A percentile compares a stretch with the other conserved stretches of the same genome.
Evolutionary conservation across 2,888 invertebrate species (phyloP).

Genomic region (Cyclophora punctaria): DNA sequence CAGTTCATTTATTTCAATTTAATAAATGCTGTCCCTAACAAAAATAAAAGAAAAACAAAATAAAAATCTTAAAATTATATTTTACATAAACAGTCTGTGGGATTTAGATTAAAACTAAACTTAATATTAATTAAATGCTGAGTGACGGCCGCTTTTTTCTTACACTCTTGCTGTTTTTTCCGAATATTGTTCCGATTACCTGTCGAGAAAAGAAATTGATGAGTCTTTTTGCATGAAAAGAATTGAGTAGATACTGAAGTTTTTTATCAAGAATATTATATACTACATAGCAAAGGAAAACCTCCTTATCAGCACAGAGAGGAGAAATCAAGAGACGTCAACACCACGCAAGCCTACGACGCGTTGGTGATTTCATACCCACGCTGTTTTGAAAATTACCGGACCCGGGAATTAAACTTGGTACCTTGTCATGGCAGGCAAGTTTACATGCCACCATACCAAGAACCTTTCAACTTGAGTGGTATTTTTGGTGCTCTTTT

Average conservation of each 20-base stretch:
- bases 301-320: no score
- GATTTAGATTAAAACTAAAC: slow-evolving; percentile 28
- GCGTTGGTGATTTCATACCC: no score
- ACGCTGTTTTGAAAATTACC: no score
- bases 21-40: slow-evolving; percentile 14
- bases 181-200: slow-evolving; percentile 85
- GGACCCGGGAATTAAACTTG: no score
- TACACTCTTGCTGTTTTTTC: slow-evolving; percentile 84
- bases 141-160: slow-evolving; percentile 85
- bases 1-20: no score
- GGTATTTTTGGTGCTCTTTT: no score
- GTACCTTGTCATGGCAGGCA: no score
- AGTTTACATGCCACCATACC: no score
- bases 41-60: slow-evolving; percentile 4
- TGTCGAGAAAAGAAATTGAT: slow-evolving; percentile 28
- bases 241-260: neutral
- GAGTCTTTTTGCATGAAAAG: neutral
- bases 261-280: neutral
- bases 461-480: no score
- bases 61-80: slow-evolving; percentile 23
- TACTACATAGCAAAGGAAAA: no score
- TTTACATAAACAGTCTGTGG: slow-evolving; percentile 56
- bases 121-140: slow-evolving; percentile 76
- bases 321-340: no score
- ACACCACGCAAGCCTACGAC: no score